Base-by-base conservation (phyloP, 2,113 vertebrate genomes). In the Hipposideros armiger region DNA sequence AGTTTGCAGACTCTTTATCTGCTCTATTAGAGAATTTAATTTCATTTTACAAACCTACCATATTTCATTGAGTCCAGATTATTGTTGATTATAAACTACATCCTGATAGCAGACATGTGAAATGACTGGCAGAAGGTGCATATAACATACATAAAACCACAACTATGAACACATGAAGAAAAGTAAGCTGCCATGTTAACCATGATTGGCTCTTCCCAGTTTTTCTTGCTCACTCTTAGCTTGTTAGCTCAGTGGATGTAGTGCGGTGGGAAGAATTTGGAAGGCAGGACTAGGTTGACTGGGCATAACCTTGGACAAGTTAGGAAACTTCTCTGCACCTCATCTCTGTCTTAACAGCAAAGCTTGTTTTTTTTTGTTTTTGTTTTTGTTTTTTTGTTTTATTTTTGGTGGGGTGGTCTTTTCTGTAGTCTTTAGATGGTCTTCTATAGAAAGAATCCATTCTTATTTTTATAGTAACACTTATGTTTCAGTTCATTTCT, bases 391-490 rank as follows among this genome's bases (percentile, higher is more conserved):
- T 84, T 24, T 30, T 84, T 85, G 30, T 67, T 85, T 72, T 76
- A 11, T 24, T 83, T 87, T 93, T 67, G 72, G 36, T 50, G 30
- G 32, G 14, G 3, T 73, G 19, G 36, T 67, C 32, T 87, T 20
- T 78, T 78, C 10, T 76, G 2, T 90, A 47, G 54, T 87, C 42
- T 82, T 90, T 70, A 87, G 54, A 62, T 84, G n/a, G 40, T 84
- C 56, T 97, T 83, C 30, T 70, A 11, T 89, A 74, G 83, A 72
- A 78, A 90, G n/a, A 95, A 87, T 78, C 10, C 3, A 32, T 30
- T 90, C 47, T 82, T 77, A 83, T 72, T 83, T 93, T 87, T 64
- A 22, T 77, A 85, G 50, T 89, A 92, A 80, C 42, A 54, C 19
- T 56, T 90, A n/a, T 0, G 17, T 54, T 91, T 77, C 14, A 77